Base-by-base conservation (phyloP, 1,140 invertebrate species). In the Psix sp. region DNA sequence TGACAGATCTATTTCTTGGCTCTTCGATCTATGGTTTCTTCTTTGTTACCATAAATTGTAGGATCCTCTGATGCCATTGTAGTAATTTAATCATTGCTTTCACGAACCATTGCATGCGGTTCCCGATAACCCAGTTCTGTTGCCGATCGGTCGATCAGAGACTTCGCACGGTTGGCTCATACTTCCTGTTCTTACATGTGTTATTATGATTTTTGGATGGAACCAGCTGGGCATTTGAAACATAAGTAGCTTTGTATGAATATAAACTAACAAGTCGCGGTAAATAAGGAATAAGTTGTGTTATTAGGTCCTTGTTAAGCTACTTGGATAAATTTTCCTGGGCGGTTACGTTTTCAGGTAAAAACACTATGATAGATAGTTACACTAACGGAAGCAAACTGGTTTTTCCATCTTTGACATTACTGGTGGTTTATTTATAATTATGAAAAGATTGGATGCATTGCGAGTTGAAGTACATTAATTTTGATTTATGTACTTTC, bases 201-300 rank as follows among this genome's bases (percentile, higher is more conserved):
- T 52, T 63, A 63, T 52, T 48, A 45, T 63, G 45, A 52, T 63
- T 63, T 63, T 36, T 13, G 57, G 59, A 33, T 52, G 13, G 6
- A 15, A 11, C 26, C 35, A 21, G 29, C 13, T 35, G 1, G 45
- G 24, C 26, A 18, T 1, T 1, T 11, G 3, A 10, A 11, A 20
- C 45, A 36, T 48, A n/a, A n/a, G 43, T 17, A 15, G 35, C 43
- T 42, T 62, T 35, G 29, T 31, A 29, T 15, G 17, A 14, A 46
- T 46, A 46, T 42, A 10, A 51, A 29, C 17, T 42, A 21, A 26
- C 33, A 31, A 33, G n/a, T 33, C 43, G 24, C 13, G 57, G 31
- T 59, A 40, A 20, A n/a, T n/a, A n/a, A n/a, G n/a, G n/a, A 26
- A 21, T 15, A 24, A 60, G 7, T 43, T 31, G 16, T 43, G 20